phyloP scores from a whole-genome alignment of 2,888 invertebrate genomes.

The Amphipoea oculea region DNA sequence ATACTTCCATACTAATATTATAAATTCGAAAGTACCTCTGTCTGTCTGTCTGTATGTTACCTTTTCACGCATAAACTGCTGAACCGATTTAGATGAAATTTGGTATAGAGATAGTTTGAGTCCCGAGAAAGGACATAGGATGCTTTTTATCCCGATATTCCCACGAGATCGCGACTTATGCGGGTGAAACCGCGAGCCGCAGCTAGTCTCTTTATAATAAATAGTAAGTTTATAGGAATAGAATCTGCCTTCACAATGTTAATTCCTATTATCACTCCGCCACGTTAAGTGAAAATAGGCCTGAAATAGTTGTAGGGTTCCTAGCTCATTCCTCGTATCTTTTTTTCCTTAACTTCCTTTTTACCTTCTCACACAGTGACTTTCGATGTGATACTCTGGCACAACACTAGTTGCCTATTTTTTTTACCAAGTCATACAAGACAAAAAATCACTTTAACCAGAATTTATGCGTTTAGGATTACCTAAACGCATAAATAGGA shows the following conservation, averaged over 20 bases:
- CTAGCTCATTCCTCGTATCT: neutral
- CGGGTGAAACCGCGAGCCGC: too few relatives aligned
- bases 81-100: too few relatives aligned
- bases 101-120: too few relatives aligned
- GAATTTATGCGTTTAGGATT: neutral
- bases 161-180: too few relatives aligned
- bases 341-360: neutral
- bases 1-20: too few relatives aligned
- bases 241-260: neutral
- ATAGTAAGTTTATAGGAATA: neutral
- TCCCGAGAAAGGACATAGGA: too few relatives aligned
- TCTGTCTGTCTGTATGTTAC: too few relatives aligned
- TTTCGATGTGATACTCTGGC: neutral
- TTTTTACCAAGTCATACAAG: neutral
- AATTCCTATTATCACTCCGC: neutral
- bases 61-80: too few relatives aligned
- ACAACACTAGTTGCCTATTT: neutral
- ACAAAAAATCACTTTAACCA: neutral
- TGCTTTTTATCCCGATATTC: too few relatives aligned
- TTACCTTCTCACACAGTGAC: neutral
- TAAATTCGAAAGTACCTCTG: too few relatives aligned
- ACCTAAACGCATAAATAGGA: too few relatives aligned
- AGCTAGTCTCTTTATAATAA: too few relatives aligned
- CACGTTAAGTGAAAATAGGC: neutral
- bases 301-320: neutral